phyloP scores from a whole-genome alignment of 2,113 vertebrate genomes.

The Notiomystis cincta region DNA sequence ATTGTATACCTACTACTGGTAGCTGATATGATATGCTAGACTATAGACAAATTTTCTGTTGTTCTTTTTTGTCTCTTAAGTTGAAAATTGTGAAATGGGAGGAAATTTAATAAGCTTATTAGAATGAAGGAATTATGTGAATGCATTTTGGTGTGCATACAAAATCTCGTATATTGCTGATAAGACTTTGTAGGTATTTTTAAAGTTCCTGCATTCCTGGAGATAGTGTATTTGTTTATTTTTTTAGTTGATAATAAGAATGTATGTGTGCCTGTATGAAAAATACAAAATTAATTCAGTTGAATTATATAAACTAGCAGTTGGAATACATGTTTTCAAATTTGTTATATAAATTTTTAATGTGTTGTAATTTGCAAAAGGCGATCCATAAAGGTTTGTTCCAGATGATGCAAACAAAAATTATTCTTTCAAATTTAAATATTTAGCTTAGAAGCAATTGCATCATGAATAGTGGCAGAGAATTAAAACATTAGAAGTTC shows the following conservation, averaged over 20 bases:
- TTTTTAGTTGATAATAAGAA: neutral
- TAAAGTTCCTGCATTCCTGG: neutral
- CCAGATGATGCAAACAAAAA: neutral
- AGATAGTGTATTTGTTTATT: neutral
- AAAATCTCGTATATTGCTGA: neutral
- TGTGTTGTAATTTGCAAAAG: neutral
- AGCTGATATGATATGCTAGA: neutral
- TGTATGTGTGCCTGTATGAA: neutral
- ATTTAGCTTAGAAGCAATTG: slow-evolving; percentile 6
- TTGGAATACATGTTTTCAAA: neutral
- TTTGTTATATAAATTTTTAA: neutral
- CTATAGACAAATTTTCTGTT: neutral
- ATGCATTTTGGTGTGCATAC: neutral
- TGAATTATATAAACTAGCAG: neutral
- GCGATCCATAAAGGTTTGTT: neutral
- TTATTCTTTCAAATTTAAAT: slow-evolving; percentile 2
- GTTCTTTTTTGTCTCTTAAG: neutral
- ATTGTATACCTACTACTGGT: neutral
- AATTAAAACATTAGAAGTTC: slow-evolving; percentile 38
- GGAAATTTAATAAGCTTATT: neutral
- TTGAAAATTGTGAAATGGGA: neutral
- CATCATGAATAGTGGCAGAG: neutral
- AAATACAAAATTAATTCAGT: neutral
- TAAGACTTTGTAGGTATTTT: neutral
- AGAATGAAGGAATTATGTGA: neutral